A percentile compares a stretch with the other conserved stretches of the same genome.
Evolutionary conservation across 2,113 vertebrate genomes (phyloP).

Genomic region (Zapornia atra): DNA sequence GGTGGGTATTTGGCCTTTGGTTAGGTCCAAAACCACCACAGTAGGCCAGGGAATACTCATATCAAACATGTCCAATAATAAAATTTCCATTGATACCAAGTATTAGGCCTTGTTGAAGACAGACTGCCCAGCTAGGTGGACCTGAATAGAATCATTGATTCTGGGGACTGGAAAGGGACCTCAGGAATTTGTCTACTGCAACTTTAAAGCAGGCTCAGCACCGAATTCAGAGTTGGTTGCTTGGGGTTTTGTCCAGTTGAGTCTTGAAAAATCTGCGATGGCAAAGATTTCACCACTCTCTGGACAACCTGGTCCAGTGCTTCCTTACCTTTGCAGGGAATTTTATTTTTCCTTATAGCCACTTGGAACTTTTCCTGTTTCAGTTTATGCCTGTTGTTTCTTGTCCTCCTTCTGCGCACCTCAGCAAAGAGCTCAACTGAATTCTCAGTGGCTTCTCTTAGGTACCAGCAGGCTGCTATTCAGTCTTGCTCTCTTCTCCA

Average conservation of each 20-base stretch:
- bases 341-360: background rate
- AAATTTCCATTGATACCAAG: background rate
- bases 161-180: background rate
- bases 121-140: background rate
- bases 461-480: background rate
- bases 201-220: background rate
- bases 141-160: background rate
- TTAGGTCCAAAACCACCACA: too few species aligned
- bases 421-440: background rate
- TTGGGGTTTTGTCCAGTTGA: background rate
- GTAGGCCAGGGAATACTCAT: background rate
- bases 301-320: background rate
- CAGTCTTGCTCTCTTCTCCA: background rate
- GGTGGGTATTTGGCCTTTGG: too few species aligned
- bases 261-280: background rate
- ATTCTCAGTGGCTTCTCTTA: background rate
- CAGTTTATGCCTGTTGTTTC: background rate
- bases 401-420: background rate
- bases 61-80: background rate
- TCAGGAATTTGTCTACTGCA: background rate
- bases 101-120: background rate
- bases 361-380: background rate
- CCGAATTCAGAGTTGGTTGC: background rate
- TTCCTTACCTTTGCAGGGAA: background rate
- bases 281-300: background rate